phyloP scores from a whole-genome alignment of 2,113 vertebrate genomes.

The Ceyx margarethae region DNA sequence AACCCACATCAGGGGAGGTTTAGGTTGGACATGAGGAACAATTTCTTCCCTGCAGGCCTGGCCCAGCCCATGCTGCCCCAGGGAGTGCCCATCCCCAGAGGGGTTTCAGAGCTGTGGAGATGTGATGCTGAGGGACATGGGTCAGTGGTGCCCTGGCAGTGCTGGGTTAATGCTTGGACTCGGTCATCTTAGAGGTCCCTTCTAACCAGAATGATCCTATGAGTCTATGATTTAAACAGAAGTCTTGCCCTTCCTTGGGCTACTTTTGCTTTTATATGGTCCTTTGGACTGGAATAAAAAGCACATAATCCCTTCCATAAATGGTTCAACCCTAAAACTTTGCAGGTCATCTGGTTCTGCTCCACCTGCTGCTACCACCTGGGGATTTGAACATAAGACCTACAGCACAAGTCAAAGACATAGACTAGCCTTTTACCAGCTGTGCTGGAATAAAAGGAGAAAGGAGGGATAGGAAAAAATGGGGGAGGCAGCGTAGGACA shows the following conservation, averaged over 20 bases:
- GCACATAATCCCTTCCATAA: not conserved
- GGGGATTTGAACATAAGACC: not conserved
- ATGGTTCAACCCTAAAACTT: not conserved
- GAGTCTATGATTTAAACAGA: not conserved
- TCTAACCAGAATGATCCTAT: no score
- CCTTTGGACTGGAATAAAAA: not conserved
- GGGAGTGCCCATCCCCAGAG: no score
- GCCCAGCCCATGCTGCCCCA: no score
- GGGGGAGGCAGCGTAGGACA: not conserved
- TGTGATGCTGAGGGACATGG: no score
- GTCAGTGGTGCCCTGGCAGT: no score
- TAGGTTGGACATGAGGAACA: no score
- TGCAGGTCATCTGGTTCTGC: not conserved
- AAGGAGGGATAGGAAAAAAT: not conserved
- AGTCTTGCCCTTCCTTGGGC: not conserved
- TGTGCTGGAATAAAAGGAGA: not conserved
- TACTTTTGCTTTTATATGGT: not conserved
- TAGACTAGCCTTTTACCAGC: not conserved
- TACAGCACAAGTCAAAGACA: not conserved
- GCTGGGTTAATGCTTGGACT: no score
- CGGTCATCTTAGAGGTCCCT: no score
- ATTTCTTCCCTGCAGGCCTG: no score
- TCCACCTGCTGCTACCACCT: not conserved
- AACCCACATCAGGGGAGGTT: no score
- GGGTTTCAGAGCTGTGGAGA: no score